These are phyloP conservation scores for Leiothrix lutea DNA, from an alignment of 2,113 vertebrate genomes.

Conservation along the genomic window DNA sequence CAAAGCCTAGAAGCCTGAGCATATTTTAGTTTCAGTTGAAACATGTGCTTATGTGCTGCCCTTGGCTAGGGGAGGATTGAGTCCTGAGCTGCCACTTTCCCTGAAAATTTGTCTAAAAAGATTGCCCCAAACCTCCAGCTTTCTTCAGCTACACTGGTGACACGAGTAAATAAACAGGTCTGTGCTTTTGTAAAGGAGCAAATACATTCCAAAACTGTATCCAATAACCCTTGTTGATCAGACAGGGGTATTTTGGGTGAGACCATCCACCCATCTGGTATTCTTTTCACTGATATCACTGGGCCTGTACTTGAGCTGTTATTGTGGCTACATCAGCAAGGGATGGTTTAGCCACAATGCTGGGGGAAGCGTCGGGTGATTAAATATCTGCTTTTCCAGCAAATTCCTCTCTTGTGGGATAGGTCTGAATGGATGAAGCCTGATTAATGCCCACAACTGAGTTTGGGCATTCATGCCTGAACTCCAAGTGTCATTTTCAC, in stretches of 20 bases:
- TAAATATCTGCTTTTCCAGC: neutral
- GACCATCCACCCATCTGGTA: neutral
- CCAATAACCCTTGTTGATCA: neutral
- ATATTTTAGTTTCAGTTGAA: neutral
- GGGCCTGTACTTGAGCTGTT: neutral
- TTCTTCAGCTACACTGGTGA: neutral
- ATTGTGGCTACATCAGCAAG: neutral
- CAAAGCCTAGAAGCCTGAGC: neutral
- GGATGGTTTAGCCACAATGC: neutral
- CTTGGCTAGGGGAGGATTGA: neutral
- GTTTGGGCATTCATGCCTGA: neutral
- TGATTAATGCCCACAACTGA: neutral
- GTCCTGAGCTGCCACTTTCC: neutral
- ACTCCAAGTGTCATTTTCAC: neutral
- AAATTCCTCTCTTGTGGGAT: neutral
- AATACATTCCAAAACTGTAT: neutral
- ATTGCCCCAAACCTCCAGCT: neutral
- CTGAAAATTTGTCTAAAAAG: neutral
- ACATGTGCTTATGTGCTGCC: neutral
- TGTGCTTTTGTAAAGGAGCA: neutral
- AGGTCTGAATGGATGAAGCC: neutral
- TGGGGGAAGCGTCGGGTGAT: accelerated
- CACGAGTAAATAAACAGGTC: neutral
- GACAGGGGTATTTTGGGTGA: neutral
- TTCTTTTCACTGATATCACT: neutral